These are phyloP conservation scores for Labeo calbasu DNA, from an alignment of 2,797 vertebrate genomes.

Conservation along the genomic window DNA sequence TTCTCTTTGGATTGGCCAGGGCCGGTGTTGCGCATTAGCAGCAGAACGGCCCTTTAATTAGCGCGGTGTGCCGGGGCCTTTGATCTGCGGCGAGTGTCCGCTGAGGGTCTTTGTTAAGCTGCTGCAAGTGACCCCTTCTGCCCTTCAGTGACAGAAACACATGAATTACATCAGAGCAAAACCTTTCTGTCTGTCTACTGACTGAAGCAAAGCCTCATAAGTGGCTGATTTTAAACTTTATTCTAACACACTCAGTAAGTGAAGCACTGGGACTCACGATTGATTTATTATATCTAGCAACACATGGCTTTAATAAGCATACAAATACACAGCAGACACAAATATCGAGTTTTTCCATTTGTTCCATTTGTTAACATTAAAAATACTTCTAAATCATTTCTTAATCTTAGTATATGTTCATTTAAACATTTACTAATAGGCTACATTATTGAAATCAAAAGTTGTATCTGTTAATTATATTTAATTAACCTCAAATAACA, in stretches of 20 bases:
- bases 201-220: background rate
- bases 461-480: background rate
- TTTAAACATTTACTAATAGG: background rate
- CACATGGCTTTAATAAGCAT: background rate
- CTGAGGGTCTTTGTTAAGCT: slow-evolving; percentile 21
- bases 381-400: background rate
- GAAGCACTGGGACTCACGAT: background rate
- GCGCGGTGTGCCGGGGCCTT: slow-evolving; percentile 65
- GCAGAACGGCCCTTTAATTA: slow-evolving; percentile 75
- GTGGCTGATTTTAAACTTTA: background rate
- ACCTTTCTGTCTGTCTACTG: background rate
- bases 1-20: background rate
- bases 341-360: too few relatives aligned
- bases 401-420: background rate
- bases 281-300: background rate
- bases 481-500: background rate
- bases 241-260: background rate
- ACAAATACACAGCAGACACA: background rate
- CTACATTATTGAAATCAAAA: background rate
- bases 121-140: slow-evolving; percentile 7
- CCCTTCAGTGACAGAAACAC: slow-evolving; percentile 26
- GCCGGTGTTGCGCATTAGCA: slow-evolving; percentile 65
- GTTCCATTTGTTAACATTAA: background rate
- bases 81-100: slow-evolving; percentile 63
- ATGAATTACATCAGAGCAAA: slow-evolving; percentile 21